Evolutionary conservation across 2,888 invertebrate species (phyloP).

Genomic region (Amiota minor): DNA sequence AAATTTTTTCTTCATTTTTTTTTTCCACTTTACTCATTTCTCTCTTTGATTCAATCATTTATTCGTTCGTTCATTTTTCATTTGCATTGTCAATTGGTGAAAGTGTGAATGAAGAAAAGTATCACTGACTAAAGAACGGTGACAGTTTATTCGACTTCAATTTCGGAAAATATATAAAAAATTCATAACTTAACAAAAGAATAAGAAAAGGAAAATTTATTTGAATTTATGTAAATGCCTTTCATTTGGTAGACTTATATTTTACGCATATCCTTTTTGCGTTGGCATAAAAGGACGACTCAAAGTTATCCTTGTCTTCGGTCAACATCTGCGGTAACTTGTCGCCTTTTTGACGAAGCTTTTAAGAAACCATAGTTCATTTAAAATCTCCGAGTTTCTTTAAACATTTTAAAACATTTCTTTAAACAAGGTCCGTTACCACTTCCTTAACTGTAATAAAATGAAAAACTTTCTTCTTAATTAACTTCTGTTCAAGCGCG

Average conservation of each 20-base stretch:
- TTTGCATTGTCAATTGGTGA: slow-evolving; percentile 22
- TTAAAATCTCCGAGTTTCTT: too few relatives aligned
- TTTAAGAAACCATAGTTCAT: too few relatives aligned
- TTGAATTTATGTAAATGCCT: neutral
- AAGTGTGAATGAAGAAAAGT: too few relatives aligned
- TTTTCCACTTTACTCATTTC: neutral
- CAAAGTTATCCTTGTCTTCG: neutral
- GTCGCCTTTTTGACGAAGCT: neutral
- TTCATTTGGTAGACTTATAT: too few relatives aligned
- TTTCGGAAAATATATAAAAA: neutral
- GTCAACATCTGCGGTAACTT: slow-evolving; percentile 41
- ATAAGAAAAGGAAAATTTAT: neutral
- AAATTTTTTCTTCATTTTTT: slow-evolving; percentile 45
- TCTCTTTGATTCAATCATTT: too few relatives aligned
- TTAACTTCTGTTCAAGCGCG: slow-evolving; percentile 62
- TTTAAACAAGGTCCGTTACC: neutral
- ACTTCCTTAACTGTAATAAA: neutral
- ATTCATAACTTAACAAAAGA: slow-evolving; percentile 11
- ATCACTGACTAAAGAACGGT: neutral
- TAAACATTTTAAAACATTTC: neutral
- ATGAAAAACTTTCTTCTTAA: slow-evolving; percentile 59
- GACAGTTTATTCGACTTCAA: neutral
- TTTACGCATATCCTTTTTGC: too few relatives aligned
- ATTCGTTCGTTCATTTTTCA: neutral
- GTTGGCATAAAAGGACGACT: too few relatives aligned